Evolutionary conservation across 1,140 invertebrate genomes (phyloP), one percentile per base, ranked within the genome.

Genomic region (Dysdera silvatica): DNA sequence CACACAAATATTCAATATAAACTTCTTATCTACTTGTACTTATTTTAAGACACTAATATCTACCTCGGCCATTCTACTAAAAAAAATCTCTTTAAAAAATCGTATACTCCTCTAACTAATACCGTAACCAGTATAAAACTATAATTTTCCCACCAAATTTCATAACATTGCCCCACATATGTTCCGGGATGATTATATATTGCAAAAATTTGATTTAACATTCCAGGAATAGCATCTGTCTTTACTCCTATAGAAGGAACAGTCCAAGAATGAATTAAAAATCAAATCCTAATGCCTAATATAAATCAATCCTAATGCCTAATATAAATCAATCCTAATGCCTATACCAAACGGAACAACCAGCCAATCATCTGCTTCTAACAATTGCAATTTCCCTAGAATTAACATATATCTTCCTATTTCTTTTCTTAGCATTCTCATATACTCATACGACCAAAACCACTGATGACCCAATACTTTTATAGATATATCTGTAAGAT

Each of bases 91-190:
- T 48, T 33, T 45, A 69, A 72, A 66, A 75, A 74, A 43, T 26
- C 37, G 20, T 32, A 10, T 10, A 68, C 37, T 43, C 31, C 26
- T 41, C 67, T 55, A 37, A 66, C 56, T 53, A 85, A 82, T 71
- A 86, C 72, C 61, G 80, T 76, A 82, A 87, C 86, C 56, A 84
- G 85, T 79, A 88, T 87, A 81, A 87, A 86, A 57, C 81, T 83
- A 76, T 87, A 85, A 76, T 87, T 87, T 55, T 79, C 77, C 7
- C n/a, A 84, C 80, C 85, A 88, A 80, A 87, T 86, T 81, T 87
- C 86, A 71, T 84, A 87, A 75, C 85, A 87, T 81, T 87, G 84
- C 0, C 85, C 84, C 77, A 75, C 85, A 74, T 79, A 84, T 70
- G 84, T 65, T 47, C 84, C 83, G 32, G 80, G 71, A 41, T 79